Conservation (phyloP, 2,113 vertebrate species). For the Anarrhichthys ocellatus region DNA sequence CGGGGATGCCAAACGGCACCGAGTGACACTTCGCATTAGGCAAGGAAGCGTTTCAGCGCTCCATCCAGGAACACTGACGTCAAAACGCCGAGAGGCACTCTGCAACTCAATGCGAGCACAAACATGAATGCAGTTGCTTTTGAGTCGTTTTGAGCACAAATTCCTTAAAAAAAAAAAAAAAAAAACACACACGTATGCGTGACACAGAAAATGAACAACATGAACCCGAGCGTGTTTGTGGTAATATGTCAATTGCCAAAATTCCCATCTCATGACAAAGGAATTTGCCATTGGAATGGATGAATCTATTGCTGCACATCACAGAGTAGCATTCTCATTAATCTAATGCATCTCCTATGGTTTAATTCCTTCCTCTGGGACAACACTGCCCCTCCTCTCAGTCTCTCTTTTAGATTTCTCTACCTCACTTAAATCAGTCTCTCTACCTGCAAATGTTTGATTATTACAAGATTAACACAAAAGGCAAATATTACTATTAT, state of each 20-base stretch:
- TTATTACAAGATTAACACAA: conserved; percentile 12
- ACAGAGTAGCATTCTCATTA: conserved; percentile 25
- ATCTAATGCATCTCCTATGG: conserved; percentile 13
- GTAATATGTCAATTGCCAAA: conserved; percentile 19
- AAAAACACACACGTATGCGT: background rate
- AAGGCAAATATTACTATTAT: conserved; percentile 9
- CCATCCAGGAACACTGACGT: conserved; percentile 34
- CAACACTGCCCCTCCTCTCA: conserved; percentile 10
- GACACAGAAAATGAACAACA: conserved; percentile 2
- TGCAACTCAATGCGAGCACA: conserved; percentile 15
- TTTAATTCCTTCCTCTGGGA: conserved; percentile 7
- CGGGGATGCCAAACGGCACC: conserved; percentile 36
- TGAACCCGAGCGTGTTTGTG: background rate
- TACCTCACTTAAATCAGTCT: conserved; percentile 5
- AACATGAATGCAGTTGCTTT: conserved; percentile 12
- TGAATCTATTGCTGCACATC: conserved; percentile 22
- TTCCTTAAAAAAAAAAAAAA: background rate
- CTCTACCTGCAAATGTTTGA: conserved; percentile 18
- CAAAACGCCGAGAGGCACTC: conserved; percentile 16
- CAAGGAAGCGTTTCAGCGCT: conserved; percentile 5
- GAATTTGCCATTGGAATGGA: conserved; percentile 19
- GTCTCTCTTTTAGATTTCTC: conserved; percentile 11
- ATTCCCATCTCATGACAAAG: conserved; percentile 38
- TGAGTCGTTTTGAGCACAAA: background rate
- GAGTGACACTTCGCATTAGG: conserved; percentile 45